A percentile compares a stretch with the other conserved stretches of the same genome.
Conservation (phyloP, 2,888 invertebrate species). For the Sphecodes monilicornis region DNA sequence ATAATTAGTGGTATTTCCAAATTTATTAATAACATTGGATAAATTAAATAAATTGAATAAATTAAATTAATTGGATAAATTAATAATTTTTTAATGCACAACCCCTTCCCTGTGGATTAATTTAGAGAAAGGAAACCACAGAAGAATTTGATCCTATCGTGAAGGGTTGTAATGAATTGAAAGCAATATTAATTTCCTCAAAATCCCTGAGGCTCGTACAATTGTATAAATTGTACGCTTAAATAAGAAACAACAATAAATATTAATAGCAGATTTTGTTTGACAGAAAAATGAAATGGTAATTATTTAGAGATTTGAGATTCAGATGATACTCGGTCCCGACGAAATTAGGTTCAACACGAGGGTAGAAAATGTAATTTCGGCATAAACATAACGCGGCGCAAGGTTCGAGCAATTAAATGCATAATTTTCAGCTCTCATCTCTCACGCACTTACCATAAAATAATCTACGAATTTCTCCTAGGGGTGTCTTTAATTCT, state of each 20-base stretch:
- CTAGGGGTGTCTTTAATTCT: constrained; percentile 49
- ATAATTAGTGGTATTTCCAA: too few species aligned
- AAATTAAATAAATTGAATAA: too few species aligned
- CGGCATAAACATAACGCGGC: not conserved
- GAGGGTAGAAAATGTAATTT: not conserved
- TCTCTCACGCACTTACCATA: constrained; percentile 44
- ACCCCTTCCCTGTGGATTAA: too few species aligned
- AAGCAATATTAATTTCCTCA: too few species aligned
- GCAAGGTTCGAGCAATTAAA: constrained; percentile 28
- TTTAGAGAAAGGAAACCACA: too few species aligned
- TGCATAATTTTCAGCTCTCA: not conserved
- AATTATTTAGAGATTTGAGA: not conserved
- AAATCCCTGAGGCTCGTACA: not conserved
- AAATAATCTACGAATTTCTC: constrained; percentile 61
- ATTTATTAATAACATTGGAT: too few species aligned
- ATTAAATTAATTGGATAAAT: too few species aligned
- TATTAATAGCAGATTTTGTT: not conserved
- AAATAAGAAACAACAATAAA: not conserved
- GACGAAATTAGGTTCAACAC: not conserved
- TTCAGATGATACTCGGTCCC: not conserved
- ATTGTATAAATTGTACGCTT: too few species aligned
- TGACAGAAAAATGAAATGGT: not conserved
- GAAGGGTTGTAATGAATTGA: too few species aligned
- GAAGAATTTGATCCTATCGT: too few species aligned
- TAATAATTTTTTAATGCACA: too few species aligned